Evolutionary conservation across 2,113 vertebrate species (phyloP).

Genomic region (Crotophaga sulcirostris): DNA sequence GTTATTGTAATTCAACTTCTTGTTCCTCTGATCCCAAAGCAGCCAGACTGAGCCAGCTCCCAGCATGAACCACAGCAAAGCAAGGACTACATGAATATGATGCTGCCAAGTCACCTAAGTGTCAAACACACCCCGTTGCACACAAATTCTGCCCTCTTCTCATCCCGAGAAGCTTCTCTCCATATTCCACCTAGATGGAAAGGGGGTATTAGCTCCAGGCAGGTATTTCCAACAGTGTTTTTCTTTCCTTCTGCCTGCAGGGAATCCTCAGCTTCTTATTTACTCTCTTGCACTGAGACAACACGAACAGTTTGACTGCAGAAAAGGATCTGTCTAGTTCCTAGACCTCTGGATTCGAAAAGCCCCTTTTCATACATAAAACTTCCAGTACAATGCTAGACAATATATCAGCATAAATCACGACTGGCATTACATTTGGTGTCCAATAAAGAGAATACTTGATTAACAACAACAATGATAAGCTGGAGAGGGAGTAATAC

Average conservation of each 20-base stretch:
- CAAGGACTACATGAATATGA: not conserved
- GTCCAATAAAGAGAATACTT: not conserved
- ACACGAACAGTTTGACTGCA: not conserved
- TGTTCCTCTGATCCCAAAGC: not conserved
- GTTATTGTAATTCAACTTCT: not conserved
- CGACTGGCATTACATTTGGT: not conserved
- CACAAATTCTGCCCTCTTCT: not conserved
- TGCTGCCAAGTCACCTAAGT: not conserved
- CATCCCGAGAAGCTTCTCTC: not conserved
- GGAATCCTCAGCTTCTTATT: not conserved
- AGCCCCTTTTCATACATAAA: not conserved
- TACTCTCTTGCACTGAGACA: not conserved
- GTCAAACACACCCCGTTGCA: not conserved
- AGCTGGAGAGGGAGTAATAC: not conserved
- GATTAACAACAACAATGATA: not conserved
- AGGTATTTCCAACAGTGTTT: not conserved
- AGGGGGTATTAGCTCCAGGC: not conserved
- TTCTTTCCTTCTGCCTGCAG: not conserved
- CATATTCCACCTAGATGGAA: not conserved
- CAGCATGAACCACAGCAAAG: not conserved
- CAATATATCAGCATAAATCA: not conserved
- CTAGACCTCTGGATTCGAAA: not conserved
- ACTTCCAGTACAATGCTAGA: rapidly evolving
- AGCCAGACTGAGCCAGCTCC: not conserved
- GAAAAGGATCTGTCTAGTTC: not conserved